Conservation (phyloP, 2,797 vertebrate species). For the Sebastes taczanowskii region DNA sequence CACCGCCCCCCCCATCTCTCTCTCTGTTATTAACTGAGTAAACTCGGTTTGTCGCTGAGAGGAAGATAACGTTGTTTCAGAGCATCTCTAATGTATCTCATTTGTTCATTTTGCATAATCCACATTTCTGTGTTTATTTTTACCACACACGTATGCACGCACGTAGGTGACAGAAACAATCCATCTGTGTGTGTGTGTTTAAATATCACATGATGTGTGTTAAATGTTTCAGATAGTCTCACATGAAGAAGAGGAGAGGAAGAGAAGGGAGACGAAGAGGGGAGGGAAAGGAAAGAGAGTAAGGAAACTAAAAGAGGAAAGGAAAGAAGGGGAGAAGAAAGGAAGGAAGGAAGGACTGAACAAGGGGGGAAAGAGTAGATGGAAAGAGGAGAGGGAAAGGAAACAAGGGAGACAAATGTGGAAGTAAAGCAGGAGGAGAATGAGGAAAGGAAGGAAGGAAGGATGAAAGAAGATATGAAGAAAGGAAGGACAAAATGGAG, state of each 20-base stretch:
- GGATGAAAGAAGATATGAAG: too few species aligned
- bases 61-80: conserved; percentile 38
- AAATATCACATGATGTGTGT: conserved; percentile 44
- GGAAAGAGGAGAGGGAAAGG: too few species aligned
- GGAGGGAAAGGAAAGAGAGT: too few species aligned
- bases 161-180: conserved; percentile 9
- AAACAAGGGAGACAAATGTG: not conserved
- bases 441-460: too few species aligned
- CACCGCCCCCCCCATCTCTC: not conserved
- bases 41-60: conserved; percentile 10
- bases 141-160: conserved; percentile 3
- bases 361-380: too few species aligned
- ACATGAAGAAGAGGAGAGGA: not conserved
- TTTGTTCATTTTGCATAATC: conserved; percentile 55
- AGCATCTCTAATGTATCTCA: conserved; percentile 35
- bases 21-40: conserved; percentile 24
- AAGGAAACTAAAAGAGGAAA: not conserved
- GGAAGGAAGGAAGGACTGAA: too few species aligned
- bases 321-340: not conserved
- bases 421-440: not conserved
- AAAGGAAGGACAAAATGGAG: too few species aligned
- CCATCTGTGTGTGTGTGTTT: conserved; percentile 10
- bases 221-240: conserved; percentile 46
- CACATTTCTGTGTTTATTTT: conserved; percentile 52
- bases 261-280: fast-evolving